A percentile compares a stretch with the other conserved stretches of the same genome.
phyloP scores from a whole-genome alignment of 1,140 invertebrate species.

The Anoplolepis gracilipes region DNA sequence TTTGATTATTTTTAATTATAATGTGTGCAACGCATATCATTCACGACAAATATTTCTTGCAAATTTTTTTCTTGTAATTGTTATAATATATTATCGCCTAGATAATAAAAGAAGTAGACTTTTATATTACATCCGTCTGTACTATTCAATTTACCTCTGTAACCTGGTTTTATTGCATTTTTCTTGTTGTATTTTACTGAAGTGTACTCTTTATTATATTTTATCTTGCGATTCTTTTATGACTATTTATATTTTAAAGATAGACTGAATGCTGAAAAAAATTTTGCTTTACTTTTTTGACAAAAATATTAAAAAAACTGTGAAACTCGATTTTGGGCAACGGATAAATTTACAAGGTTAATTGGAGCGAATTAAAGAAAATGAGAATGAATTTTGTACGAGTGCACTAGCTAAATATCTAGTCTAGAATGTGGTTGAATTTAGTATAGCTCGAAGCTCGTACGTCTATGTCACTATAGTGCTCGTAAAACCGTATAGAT shows the following conservation, averaged over 20 bases:
- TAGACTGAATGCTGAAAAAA: not conserved
- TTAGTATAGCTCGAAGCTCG: not conserved
- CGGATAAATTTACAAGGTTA: not conserved
- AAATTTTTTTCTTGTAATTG: not conserved
- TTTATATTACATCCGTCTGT: conserved; percentile 1
- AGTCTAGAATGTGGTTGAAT: not conserved
- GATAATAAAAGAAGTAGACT: not conserved
- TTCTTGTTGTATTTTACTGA: not conserved
- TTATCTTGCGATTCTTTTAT: not conserved
- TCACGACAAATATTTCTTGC: not conserved
- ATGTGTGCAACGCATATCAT: not conserved
- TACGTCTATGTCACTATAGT: not conserved
- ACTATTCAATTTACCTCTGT: not conserved
- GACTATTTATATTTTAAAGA: not conserved
- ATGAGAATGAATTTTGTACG: conserved; percentile 38
- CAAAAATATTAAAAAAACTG: not conserved
- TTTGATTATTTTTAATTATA: conserved; percentile 18
- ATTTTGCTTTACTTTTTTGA: not conserved
- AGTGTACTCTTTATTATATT: not conserved
- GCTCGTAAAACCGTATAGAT: not conserved
- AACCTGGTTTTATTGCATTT: conserved; percentile 26
- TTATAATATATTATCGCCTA: not conserved
- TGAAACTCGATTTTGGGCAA: not conserved
- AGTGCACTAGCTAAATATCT: not conserved
- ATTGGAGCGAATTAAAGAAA: conserved; percentile 24